phyloP scores from a whole-genome alignment of 2,113 vertebrate species.

The Numida meleagris region DNA sequence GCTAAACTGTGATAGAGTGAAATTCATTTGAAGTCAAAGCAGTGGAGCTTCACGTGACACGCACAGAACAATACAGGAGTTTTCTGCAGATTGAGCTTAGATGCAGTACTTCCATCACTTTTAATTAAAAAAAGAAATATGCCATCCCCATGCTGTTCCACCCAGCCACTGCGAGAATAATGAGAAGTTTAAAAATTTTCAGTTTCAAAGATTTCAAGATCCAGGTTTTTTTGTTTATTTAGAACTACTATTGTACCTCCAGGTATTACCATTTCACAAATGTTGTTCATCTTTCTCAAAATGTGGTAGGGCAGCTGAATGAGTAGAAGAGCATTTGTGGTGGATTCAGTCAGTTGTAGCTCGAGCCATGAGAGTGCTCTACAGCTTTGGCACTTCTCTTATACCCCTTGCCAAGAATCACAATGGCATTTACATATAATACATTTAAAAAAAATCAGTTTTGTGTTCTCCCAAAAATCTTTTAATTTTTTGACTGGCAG shows the following conservation, averaged over 20 bases:
- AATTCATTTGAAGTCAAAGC: neutral
- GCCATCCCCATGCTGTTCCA: neutral
- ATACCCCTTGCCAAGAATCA: neutral
- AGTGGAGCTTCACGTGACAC: neutral
- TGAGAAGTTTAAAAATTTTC: neutral
- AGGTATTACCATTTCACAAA: neutral
- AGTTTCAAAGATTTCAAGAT: neutral
- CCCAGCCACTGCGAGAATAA: neutral
- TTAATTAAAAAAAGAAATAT: neutral
- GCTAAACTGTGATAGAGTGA: neutral
- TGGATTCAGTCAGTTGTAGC: neutral
- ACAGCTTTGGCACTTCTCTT: neutral
- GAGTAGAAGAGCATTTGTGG: neutral
- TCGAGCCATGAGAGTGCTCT: neutral
- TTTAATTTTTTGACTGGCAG: neutral
- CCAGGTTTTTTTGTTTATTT: neutral
- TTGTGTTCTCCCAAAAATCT: neutral
- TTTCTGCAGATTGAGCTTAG: neutral
- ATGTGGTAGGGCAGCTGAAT: accelerated
- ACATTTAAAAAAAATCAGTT: neutral
- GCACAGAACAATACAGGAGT: neutral
- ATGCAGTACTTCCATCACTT: neutral
- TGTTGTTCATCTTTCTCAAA: accelerated
- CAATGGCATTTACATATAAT: neutral
- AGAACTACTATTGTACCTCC: accelerated